These are phyloP conservation scores for Podarcis cretensis DNA, from an alignment of 2,113 vertebrate genomes.

Conservation along the genomic window DNA sequence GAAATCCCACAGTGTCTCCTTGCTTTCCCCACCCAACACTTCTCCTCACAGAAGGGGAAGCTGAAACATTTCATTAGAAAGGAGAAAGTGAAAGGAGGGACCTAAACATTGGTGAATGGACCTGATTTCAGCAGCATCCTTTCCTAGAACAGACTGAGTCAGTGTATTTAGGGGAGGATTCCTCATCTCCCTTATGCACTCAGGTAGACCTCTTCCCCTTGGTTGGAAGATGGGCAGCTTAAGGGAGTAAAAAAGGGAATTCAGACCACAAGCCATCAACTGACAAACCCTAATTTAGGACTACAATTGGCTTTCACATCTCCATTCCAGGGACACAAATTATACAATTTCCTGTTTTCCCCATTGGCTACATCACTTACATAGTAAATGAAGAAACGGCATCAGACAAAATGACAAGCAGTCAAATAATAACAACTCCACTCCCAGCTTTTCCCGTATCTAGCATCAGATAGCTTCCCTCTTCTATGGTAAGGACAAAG, in stretches of 20 bases:
- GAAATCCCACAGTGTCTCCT: background rate
- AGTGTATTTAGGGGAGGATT: background rate
- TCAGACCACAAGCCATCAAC: background rate
- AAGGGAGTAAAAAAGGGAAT: background rate
- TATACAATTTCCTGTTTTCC: background rate
- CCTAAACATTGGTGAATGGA: background rate
- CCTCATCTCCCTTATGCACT: background rate
- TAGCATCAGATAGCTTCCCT: background rate
- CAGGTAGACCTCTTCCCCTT: background rate
- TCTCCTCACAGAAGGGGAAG: background rate
- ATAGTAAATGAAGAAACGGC: constrained; percentile 11
- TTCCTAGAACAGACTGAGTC: background rate
- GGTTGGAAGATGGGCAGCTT: background rate
- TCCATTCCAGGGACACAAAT: background rate
- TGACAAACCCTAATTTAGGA: background rate
- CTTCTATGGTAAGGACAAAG: background rate
- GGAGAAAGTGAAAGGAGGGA: background rate
- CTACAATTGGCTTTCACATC: background rate
- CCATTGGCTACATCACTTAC: background rate
- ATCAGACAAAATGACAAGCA: background rate
- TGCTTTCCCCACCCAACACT: background rate
- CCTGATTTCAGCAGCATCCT: background rate
- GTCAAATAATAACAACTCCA: background rate
- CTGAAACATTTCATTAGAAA: background rate
- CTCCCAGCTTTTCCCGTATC: background rate